Base-by-base conservation (phyloP, 2,113 vertebrate genomes). In the Brachyhypopomus occidentalis region DNA sequence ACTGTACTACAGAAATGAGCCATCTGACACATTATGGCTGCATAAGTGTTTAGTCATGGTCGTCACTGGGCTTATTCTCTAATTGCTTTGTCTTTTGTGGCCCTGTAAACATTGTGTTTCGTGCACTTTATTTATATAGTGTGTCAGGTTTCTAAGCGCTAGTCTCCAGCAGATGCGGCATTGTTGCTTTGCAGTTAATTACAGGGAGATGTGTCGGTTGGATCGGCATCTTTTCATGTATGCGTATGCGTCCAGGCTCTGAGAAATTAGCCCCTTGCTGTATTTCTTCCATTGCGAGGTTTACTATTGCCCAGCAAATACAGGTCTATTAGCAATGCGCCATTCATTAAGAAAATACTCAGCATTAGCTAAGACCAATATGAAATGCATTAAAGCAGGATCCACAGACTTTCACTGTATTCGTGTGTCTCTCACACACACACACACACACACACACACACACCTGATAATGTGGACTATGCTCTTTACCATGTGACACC, bases 111-210 rank as follows among this genome's bases (percentile, higher is more conserved):
- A 34, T 69, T 38, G 55, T 41, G 36, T 76, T 56, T 36, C 19
- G 60, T 71, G 30, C 7, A 20, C 14, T 76, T 2, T 55, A 52
- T 70, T 80, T 56, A 38, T 30, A 70, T 56, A 14, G 45, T 74
- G 48, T 80, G 45, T 67, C 23, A 22, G 78, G 52, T 66, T 84
- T 70, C 27, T 78, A 77, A 81, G 60, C 48, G 2, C 58, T 8
- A 41, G 62, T 62, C 55, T 60, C 56, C 58, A 38, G 58, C 48
- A 72, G 77, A 77, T 5, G 56, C 73, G 74, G 22, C 72, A 55
- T 84, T 76, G 30, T 45, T 76, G 56, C 55, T 20, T 76, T 71
- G 63, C 66, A 30, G 71, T 75, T 82, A 79, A 85, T 79, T 82
- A 82, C 76, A 52, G 67, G 59, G 48, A 82, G 3, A 25, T 48